A percentile compares a stretch with the other conserved stretches of the same genome.
Evolutionary conservation across 2,113 vertebrate species (phyloP).

Genomic region (Tachycineta bicolor): DNA sequence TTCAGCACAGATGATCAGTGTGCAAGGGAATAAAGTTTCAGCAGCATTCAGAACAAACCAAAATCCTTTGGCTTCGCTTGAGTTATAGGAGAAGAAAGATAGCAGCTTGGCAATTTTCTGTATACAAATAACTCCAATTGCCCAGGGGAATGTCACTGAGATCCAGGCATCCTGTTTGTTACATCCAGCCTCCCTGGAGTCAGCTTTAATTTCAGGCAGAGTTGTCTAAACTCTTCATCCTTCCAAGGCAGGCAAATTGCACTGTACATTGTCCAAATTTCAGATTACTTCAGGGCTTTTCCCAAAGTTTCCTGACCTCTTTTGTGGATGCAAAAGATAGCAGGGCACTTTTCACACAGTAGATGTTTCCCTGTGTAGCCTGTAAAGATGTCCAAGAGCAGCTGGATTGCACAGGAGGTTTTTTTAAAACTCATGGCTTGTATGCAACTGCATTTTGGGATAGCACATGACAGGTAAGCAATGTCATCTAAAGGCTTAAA

Average conservation of each 20-base stretch:
- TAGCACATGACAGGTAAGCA: neutral
- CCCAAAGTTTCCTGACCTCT: neutral
- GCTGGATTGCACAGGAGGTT: neutral
- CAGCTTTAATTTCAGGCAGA: conserved; percentile 18
- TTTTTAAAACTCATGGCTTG: neutral
- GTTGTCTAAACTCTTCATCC: neutral
- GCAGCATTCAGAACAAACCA: neutral
- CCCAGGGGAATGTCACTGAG: conserved; percentile 30
- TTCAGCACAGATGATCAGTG: neutral
- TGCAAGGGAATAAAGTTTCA: conserved; percentile 17
- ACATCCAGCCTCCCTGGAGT: conserved; percentile 14
- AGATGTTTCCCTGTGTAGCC: neutral
- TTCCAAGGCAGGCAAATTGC: conserved; percentile 34
- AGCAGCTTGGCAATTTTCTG: conserved; percentile 50
- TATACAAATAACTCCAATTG: conserved; percentile 24
- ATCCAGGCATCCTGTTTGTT: neutral
- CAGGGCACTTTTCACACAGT: neutral
- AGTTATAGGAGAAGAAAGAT: neutral
- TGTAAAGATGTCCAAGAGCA: neutral
- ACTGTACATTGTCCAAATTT: conserved; percentile 10
- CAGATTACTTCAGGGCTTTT: conserved; percentile 11
- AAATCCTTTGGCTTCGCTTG: neutral
- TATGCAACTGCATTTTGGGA: neutral
- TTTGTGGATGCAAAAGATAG: neutral
- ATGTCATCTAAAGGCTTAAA: neutral